Conservation (phyloP, 2,113 vertebrate genomes). For the Cnemophilus loriae region DNA sequence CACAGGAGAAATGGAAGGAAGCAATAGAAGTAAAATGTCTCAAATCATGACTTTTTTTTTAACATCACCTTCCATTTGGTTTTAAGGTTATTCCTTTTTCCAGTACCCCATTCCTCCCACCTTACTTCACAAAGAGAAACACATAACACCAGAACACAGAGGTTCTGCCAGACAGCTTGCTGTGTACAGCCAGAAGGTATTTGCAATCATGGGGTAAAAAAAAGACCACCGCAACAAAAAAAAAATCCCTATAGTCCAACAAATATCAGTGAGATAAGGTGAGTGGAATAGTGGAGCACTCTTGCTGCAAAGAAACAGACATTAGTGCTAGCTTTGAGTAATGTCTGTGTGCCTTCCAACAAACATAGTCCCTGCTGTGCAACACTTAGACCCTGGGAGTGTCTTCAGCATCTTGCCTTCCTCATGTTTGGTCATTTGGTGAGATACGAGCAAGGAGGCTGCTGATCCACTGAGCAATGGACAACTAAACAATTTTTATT, state of each 20-base stretch:
- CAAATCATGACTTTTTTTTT: background rate
- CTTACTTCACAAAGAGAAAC: background rate
- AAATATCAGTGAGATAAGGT: background rate
- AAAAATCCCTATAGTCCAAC: background rate
- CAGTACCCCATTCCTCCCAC: background rate
- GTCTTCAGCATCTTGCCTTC: background rate
- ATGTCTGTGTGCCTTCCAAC: background rate
- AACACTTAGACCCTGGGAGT: rapidly evolving
- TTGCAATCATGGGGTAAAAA: rapidly evolving
- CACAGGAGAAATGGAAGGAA: background rate
- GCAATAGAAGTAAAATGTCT: background rate
- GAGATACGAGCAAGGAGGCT: background rate
- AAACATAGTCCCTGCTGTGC: rapidly evolving
- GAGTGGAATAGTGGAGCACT: background rate
- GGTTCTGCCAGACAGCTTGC: background rate
- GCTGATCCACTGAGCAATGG: background rate
- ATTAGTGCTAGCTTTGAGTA: background rate
- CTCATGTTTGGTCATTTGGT: background rate
- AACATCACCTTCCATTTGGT: background rate
- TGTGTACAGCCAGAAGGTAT: background rate
- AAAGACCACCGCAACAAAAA: background rate
- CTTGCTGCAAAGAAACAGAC: background rate
- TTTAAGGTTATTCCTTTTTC: background rate
- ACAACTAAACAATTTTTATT: background rate
- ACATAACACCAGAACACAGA: background rate